Percentiles rank a stretch among this genome's conserved stretches.
Conservation (phyloP, 2,797 vertebrate genomes). For the Tragelaphus oryx region DNA sequence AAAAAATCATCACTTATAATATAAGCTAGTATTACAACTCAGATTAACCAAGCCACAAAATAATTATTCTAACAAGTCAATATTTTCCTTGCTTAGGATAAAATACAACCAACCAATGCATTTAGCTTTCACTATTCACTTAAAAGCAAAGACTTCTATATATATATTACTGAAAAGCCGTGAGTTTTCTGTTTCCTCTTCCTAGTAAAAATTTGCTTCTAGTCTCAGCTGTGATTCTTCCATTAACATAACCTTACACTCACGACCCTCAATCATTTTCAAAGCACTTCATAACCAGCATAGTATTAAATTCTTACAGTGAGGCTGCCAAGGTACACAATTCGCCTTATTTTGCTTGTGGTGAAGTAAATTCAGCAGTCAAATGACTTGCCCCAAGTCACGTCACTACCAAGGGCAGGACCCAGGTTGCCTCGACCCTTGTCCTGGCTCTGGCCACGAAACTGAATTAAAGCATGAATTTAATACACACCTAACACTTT, state of each 20-base stretch:
- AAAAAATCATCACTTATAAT: background rate
- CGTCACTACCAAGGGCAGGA: background rate
- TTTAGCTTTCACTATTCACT: background rate
- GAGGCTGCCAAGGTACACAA: background rate
- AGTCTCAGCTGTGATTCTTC: background rate
- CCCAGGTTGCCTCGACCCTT: background rate
- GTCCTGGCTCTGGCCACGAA: background rate
- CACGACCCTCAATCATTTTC: background rate
- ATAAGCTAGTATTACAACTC: background rate
- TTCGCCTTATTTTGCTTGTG: background rate
- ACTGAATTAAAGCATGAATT: background rate
- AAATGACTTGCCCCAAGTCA: background rate
- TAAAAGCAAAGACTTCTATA: background rate
- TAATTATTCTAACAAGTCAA: background rate
- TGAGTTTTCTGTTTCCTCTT: background rate
- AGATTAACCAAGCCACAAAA: background rate
- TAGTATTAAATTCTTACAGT: background rate
- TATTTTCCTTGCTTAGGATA: background rate
- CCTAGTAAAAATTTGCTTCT: background rate
- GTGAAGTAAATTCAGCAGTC: background rate
- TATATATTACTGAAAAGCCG: background rate
- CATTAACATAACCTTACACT: background rate
- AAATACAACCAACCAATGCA: background rate
- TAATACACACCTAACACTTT: background rate
- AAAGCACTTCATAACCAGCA: background rate